Evolutionary conservation across 2,888 invertebrate genomes (phyloP).

Genomic region (Hypercompe scribonia): DNA sequence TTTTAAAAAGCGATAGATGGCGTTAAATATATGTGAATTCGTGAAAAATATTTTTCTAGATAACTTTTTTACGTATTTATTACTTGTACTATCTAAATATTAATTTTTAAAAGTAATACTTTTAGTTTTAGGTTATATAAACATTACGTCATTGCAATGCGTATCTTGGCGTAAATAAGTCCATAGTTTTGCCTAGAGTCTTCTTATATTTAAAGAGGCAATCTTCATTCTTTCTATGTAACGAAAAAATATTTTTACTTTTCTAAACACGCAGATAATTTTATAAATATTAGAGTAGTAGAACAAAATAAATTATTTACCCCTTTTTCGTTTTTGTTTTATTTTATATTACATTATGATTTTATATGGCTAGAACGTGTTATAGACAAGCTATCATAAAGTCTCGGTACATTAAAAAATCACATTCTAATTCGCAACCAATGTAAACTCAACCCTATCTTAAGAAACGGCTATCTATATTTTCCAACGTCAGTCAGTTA

Average conservation of each 20-base stretch:
- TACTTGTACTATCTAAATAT: neutral
- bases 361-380: neutral
- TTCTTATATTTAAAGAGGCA: neutral
- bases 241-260: neutral
- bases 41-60: neutral
- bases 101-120: neutral
- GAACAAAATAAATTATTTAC: neutral
- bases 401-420: neutral
- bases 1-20: slow-evolving; percentile 36
- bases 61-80: neutral
- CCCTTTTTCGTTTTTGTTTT: neutral
- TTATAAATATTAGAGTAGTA: neutral
- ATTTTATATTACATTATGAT: neutral
- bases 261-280: neutral
- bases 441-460: neutral
- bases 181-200: neutral
- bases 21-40: slow-evolving; percentile 28
- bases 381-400: neutral
- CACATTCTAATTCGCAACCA: neutral
- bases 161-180: slow-evolving; percentile 1
- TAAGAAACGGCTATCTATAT: neutral
- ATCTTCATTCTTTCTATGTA: neutral
- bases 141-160: slow-evolving; percentile 16
- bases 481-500: neutral
- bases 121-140: neutral